Evolutionary conservation across 2,797 vertebrate species (phyloP).

Genomic region (Semaprochilodus insignis): DNA sequence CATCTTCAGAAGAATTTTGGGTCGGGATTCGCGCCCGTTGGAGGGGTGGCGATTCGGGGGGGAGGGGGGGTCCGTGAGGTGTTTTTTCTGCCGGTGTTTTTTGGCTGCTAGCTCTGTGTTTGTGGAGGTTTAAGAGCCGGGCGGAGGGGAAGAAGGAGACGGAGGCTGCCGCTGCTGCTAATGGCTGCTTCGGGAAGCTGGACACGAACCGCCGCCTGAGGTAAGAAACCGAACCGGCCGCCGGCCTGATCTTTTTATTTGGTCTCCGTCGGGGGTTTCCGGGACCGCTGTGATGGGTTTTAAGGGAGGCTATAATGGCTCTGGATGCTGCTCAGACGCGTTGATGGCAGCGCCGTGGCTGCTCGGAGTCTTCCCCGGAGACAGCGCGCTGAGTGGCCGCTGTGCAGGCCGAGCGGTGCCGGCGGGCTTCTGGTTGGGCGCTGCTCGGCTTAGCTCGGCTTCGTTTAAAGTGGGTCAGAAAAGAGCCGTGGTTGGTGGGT

Average conservation of each 20-base stretch:
- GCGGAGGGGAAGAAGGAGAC: constrained; percentile 65
- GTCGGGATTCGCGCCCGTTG: constrained; percentile 67
- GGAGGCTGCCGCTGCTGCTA: constrained; percentile 77
- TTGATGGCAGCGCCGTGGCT: background rate
- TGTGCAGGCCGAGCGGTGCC: constrained; percentile 56
- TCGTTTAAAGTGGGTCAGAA: constrained; percentile 50
- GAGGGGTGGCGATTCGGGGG: constrained; percentile 73
- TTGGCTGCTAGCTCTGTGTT: constrained; percentile 53
- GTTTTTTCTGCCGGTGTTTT: constrained; percentile 64
- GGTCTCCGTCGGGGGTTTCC: too few species aligned
- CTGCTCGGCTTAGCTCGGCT: constrained; percentile 42
- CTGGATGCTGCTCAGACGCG: background rate
- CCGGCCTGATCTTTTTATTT: background rate
- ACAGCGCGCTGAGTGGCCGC: constrained; percentile 40
- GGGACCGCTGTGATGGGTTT: background rate
- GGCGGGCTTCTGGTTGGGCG: constrained; percentile 44
- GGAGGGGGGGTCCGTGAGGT: constrained; percentile 67
- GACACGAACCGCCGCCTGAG: constrained; percentile 83
- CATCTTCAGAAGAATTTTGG: constrained; percentile 42
- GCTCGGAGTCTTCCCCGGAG: constrained; percentile 17
- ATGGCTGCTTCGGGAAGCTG: constrained; percentile 82
- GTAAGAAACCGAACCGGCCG: constrained; percentile 67
- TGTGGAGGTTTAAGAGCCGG: constrained; percentile 70
- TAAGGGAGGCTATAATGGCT: background rate
- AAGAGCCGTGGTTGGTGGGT: background rate